Evolutionary conservation across 2,888 invertebrate genomes (phyloP), one percentile per base, ranked within the genome.

Genomic region (Erebia ligea): DNA sequence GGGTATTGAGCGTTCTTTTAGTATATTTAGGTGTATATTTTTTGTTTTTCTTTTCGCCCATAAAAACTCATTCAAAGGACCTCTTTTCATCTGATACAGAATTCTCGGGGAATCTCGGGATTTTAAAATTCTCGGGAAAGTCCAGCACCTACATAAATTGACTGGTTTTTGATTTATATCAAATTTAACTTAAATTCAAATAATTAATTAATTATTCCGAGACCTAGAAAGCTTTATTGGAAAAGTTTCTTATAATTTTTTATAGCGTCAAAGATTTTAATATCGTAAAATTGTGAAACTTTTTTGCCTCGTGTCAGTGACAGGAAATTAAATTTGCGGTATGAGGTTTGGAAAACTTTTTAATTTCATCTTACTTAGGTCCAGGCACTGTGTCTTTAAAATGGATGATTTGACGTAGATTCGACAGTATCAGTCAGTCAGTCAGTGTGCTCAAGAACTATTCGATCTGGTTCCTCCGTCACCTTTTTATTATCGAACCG

Each of bases 271-370:
- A 67, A 67, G 58, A 67, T 65, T 69, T 64, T 70, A 65, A 73
- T 70, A 70, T 65, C 57, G 25, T 40, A 11, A 62, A 70, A 67
- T 59, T 69, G 59, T 54, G 50, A 69, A 69, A 65, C 65, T 69
- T 69, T 58, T 69, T 71, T 19, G 52, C 54, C 58, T 65, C 50
- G 67, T 68, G 61, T 65, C 70, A 54, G 56, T 65, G 68, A 65
- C 70, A 73, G 68, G 73, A 73, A 70, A 73, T 73, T 73, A 70
- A 70, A 70, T 70, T 70, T 73, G 67, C 50, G 70, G 72, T 59
- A 19, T 59, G 52, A 52, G 59, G 58, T 42, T 64, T 64, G 69
- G 34, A 25, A 69, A 21, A 42, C 57, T 65, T 69, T 64, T 72
- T 56, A 45, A 64, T 57, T 57, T 64, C 8, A 54, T 10, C 19